Evolutionary conservation across 1,140 invertebrate genomes (phyloP), one percentile per base, ranked within the genome.

Genomic region (Marisa cornuarietis): DNA sequence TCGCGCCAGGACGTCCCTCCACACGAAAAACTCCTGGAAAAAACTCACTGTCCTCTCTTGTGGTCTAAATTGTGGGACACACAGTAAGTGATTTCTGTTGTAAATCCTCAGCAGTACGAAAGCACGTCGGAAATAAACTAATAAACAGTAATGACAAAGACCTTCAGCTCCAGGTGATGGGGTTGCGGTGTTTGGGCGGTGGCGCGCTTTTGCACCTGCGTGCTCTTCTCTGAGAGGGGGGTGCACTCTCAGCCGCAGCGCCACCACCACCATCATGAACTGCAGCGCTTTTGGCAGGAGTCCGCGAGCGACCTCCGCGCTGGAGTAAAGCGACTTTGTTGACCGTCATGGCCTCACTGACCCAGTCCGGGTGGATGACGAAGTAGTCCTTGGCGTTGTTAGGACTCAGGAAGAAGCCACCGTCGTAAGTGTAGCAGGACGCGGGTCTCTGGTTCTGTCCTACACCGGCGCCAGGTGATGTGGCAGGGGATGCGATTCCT

Each of bases 341-440:
- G 11, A 84, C 76, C 22, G 88, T 83, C 79, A 88, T 84, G 51
- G 83, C 81, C 74, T 89, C 88, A 1, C 87, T 87, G 4, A 89
- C 88, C 88, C 88, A 89, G 68, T 89, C 88, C 0, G 88, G 88
- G 63, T 89, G 84, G 42, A 89, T 86, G 6, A 89, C 85, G 83
- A 87, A 89, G 78, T 84, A 84, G 62, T 84, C 83, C 49, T 66
- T 72, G 42, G 16, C 49, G 65, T 24, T 77, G 42, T 66, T 78
- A 10, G 77, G 68, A 5, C 77, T 74, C 14, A 79, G 42, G 61
- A 84, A 84, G n/a, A 84, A 71, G 2, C 83, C 83, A 18, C 83
- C 83, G 63, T 84, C 83, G 71, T 84, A 84, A 42, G 79, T 79
- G 49, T 81, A 82, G 71, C 78, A 79, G 63, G 84, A 61, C 66